Conservation (phyloP, 2,888 invertebrate species). For the Norana najaformis region DNA sequence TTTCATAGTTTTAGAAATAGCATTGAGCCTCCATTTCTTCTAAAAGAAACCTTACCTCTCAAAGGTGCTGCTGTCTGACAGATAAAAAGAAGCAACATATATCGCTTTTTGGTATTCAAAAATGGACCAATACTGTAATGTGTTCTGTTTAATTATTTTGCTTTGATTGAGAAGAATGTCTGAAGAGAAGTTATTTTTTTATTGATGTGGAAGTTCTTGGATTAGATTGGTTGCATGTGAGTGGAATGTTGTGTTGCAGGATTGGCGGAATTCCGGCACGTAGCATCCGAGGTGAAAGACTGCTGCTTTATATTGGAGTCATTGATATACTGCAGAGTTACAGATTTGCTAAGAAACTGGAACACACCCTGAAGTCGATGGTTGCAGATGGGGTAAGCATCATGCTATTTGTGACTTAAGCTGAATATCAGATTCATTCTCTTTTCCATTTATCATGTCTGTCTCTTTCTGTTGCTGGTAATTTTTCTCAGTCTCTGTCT, state of each 20-base stretch:
- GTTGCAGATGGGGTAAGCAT: slow-evolving; percentile 76
- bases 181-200: not conserved
- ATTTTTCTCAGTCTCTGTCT: not conserved
- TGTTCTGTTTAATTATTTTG: not conserved
- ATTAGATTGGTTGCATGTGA: not conserved
- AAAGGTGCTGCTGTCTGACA: too few species aligned
- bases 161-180: not conserved
- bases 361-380: slow-evolving; percentile 97
- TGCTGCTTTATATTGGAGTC: slow-evolving; percentile 91
- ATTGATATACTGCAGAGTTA: slow-evolving; percentile 99
- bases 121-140: too few species aligned
- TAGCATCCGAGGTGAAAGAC: slow-evolving; percentile 91
- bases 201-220: not conserved
- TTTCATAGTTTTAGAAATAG: too few species aligned
- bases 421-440: not conserved
- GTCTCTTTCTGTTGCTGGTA: not conserved
- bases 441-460: not conserved
- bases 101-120: too few species aligned
- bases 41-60: too few species aligned
- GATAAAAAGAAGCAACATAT: too few species aligned
- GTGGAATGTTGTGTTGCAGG: slow-evolving; percentile 65
- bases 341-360: slow-evolving; percentile 92
- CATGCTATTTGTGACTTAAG: not conserved
- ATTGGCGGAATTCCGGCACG: slow-evolving; percentile 96
- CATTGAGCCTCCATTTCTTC: too few species aligned